Base-by-base conservation (phyloP, 2,113 vertebrate genomes). In the Orientallactaga bullata region DNA sequence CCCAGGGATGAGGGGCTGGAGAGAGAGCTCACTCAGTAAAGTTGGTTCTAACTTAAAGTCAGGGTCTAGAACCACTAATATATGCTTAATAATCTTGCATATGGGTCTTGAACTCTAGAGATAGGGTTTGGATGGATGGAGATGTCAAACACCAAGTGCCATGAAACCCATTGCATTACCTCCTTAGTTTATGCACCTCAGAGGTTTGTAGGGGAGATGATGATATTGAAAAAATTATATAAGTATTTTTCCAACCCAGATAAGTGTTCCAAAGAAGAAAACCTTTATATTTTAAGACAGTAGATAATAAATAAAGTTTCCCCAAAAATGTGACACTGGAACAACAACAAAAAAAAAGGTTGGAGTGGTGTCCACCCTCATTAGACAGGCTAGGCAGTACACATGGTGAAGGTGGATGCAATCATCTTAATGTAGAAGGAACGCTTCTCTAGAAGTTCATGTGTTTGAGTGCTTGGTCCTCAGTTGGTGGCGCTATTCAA, bases 41-140 rank as follows among this genome's bases (percentile, higher is more conserved):
- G 55, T 55, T 86, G 81, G 95, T 71, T 65, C 20, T 86, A 81
- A 93, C 65, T 65, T 65, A 81, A 86, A 89, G 51, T 21, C 35
- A 89, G 30, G 21, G 8, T n/a, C 65, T 47, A 89, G 71, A 93
- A 91, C 1, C 28, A 66, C 32, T 90, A 77, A 85, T n/a, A 66
- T 9, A 86, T 20, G 32, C 16, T 82, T 73, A 58, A 51, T 39
- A 76, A 58, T 10, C 32, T 28, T 84, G 28, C 13, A 71, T 21
- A 35, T 71, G 71, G 65, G 60, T 76, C 61, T 77, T 35, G 26
- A 80, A 88, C 82, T 58, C 28, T 42, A 66, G 20, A 12, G 42
- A 35, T 28, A 88, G 89, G 68, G 78, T 72, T 55, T 88, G 32
- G 23, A 94, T 60, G 76, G 26, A 77, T 17, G 78, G 63, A 84